Evolutionary conservation across 2,113 vertebrate genomes (phyloP).

Genomic region (Heterocephalus glaber): DNA sequence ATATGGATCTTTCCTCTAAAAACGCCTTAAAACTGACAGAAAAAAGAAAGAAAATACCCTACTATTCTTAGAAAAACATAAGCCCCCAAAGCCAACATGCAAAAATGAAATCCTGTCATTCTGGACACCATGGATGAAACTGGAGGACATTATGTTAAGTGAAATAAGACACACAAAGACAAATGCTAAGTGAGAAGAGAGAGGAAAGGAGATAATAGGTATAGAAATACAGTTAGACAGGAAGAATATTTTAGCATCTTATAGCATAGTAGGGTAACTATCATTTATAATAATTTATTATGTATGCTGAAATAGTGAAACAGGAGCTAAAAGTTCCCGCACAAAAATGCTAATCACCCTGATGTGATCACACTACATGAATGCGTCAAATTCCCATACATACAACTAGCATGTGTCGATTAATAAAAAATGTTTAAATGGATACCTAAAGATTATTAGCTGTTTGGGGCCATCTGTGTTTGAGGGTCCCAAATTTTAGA

Average conservation of each 20-base stretch:
- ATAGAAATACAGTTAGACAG: neutral
- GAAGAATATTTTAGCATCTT: neutral
- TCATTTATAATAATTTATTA: neutral
- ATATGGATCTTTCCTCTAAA: neutral
- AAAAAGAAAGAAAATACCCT: neutral
- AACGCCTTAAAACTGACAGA: neutral
- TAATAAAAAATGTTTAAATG: neutral
- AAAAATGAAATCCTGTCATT: neutral
- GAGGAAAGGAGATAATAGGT: neutral
- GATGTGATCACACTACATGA: neutral
- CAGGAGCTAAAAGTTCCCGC: neutral
- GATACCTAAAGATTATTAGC: neutral
- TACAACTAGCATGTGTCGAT: neutral
- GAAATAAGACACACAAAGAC: neutral
- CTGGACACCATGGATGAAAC: neutral
- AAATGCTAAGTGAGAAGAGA: neutral
- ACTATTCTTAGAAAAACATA: constrained; percentile 2
- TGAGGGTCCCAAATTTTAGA: neutral
- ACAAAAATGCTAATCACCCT: neutral
- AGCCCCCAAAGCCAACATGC: neutral
- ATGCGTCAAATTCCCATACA: neutral
- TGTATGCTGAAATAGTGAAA: neutral
- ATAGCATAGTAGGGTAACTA: neutral
- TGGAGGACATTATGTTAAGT: neutral
- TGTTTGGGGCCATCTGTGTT: neutral